Evolutionary conservation across 1,140 invertebrate genomes (phyloP).

Genomic region (Anagrus nilaparvatae): DNA sequence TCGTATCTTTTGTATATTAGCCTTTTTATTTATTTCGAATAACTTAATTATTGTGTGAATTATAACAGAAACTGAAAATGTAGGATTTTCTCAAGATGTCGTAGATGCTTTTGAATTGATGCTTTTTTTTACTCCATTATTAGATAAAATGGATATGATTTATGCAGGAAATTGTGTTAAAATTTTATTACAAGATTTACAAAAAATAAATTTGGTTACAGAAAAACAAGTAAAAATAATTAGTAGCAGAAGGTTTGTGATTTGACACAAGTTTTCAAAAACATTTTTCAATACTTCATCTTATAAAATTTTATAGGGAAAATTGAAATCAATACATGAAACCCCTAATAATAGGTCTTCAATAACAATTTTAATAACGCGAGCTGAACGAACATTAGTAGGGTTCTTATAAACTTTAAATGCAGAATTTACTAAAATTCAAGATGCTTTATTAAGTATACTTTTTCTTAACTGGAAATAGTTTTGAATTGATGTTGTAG

Average conservation of each 20-base stretch:
- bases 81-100: conserved; percentile 60
- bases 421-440: conserved; percentile 79
- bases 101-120: conserved; percentile 72
- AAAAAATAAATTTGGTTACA: conserved; percentile 63
- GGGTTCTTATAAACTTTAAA: conserved; percentile 80
- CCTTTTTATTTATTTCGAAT: conserved; percentile 11
- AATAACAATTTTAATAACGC: conserved; percentile 66
- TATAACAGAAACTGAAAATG: conserved; percentile 42
- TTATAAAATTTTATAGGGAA: conserved; percentile 1
- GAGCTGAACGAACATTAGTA: conserved; percentile 76
- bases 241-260: conserved; percentile 50
- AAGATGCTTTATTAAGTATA: conserved; percentile 55
- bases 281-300: not conserved
- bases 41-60: no score
- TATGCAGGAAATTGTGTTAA: conserved; percentile 79
- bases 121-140: conserved; percentile 65
- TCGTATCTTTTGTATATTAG: not conserved
- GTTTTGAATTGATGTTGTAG: conserved; percentile 77
- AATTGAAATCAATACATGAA: conserved; percentile 29
- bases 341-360: conserved; percentile 36
- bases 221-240: conserved; percentile 66
- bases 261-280: conserved; percentile 4
- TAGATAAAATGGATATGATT: conserved; percentile 81
- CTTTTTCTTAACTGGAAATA: conserved; percentile 62
- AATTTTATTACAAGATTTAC: conserved; percentile 69